Base-by-base conservation (phyloP, 2,797 vertebrate species). In the Tenualosa ilisha region DNA sequence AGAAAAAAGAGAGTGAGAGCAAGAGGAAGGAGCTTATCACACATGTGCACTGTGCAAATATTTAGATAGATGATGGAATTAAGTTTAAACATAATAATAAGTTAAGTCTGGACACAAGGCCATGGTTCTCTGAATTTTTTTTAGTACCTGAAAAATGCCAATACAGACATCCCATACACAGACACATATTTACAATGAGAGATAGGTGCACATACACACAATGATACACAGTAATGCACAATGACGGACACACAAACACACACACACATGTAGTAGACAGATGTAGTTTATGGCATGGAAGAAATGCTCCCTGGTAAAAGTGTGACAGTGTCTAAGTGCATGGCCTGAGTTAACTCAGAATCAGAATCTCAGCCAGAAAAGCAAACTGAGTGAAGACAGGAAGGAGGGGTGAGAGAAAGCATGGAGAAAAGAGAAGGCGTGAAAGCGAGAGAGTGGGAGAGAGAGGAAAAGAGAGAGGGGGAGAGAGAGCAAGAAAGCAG, bases 91-190 rank as follows among this genome's bases (percentile, higher is more conserved):
- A 31, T 31, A 31, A 31, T 31, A 31, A 31, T 31, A 31, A 31
- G 0, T 31, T 31, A 31, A 31, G 31, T 1, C 31, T 31, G 31
- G 31, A 31, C 31, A 31, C 31, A 1, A 31, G 31, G 31, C 31
- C 31, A 31, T 31, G 31, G 31, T 1, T 1, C 31, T 31, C 31
- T 31, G 31, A 31, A 31, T 31, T 31, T 31, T 31, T 31, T 31
- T 31, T 1, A 31, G 31, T 31, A 31, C 31, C 1, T 31, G 31
- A 31, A 31, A 31, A 31, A 31, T 31, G 31, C 31, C 1, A 31
- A 1, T 31, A 31, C 31, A 31, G 31, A 31, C 46, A 46, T 46
- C 46, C 7, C 86, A 81, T 37, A 65, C 51, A 59, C 85, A 86
- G 54, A 61, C 3, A 61, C 26, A 50, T 9, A 0, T 46, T 81